These are phyloP conservation scores for Larimichthys polyactis DNA, from an alignment of 2,113 vertebrate genomes.

Conservation along the genomic window DNA sequence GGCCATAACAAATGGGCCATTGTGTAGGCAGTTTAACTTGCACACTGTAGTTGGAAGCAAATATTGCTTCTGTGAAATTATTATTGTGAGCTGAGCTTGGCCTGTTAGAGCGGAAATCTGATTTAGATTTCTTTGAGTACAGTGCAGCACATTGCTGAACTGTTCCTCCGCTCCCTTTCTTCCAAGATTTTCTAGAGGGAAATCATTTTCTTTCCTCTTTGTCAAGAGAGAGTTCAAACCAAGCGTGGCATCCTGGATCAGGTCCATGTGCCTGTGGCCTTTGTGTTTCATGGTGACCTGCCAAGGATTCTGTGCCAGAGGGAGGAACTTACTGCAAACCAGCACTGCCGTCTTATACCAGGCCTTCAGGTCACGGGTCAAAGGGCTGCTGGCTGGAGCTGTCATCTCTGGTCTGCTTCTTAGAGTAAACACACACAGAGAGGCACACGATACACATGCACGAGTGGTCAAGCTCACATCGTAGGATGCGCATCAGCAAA, in stretches of 20 bases:
- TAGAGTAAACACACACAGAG: constrained; percentile 9
- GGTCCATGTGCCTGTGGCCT: constrained; percentile 63
- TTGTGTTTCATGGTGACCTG: constrained; percentile 64
- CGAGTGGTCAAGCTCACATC: constrained; percentile 46
- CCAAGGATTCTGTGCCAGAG: constrained; percentile 59
- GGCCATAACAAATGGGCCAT: constrained; percentile 86
- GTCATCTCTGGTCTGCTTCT: constrained; percentile 42
- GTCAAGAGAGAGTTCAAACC: constrained; percentile 61
- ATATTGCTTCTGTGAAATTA: constrained; percentile 64
- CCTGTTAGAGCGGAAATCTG: constrained; percentile 45
- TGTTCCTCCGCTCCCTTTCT: constrained; percentile 36
- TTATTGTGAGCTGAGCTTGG: constrained; percentile 54
- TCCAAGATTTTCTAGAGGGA: constrained; percentile 45
- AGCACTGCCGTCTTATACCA: constrained; percentile 33
- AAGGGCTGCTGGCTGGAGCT: constrained; percentile 52
- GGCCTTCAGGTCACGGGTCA: constrained; percentile 57
- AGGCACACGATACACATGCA: constrained; percentile 8
- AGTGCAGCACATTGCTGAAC: constrained; percentile 32
- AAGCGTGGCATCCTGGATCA: constrained; percentile 61
- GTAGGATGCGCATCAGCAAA: constrained; percentile 27
- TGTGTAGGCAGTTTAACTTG: constrained; percentile 74
- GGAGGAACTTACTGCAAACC: constrained; percentile 51
- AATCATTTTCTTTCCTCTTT: constrained; percentile 29
- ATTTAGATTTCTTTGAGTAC: constrained; percentile 52
- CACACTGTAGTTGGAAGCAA: constrained; percentile 61